Conservation (phyloP, 2,797 vertebrate species). For the Karalla daura region DNA sequence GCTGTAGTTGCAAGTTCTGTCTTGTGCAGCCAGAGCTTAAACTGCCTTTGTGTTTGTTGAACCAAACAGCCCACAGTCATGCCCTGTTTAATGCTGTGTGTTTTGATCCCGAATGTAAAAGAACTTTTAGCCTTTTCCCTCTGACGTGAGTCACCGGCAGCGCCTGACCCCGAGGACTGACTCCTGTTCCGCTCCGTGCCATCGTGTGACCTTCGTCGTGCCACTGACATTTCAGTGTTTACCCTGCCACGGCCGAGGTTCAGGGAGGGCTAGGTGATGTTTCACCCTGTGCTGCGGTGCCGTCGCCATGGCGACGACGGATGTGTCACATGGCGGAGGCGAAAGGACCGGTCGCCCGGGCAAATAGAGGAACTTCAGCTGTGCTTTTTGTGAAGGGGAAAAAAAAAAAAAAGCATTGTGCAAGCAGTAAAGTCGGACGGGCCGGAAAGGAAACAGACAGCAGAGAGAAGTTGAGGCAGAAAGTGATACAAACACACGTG, state of each 20-base stretch:
- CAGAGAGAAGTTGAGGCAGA: conserved; percentile 25
- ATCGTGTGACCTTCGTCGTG: conserved; percentile 39
- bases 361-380: conserved; percentile 54
- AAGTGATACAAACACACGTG: not conserved
- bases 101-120: conserved; percentile 46
- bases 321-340: conserved; percentile 31
- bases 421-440: conserved; percentile 39
- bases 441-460: conserved; percentile 22
- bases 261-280: conserved; percentile 33
- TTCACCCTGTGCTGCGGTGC: conserved; percentile 21
- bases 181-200: conserved; percentile 12
- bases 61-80: not conserved
- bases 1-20: not conserved
- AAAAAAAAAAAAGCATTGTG: conserved; percentile 54
- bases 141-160: conserved; percentile 8
- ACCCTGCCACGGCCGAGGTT: conserved; percentile 42
- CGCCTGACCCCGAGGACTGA: conserved; percentile 20
- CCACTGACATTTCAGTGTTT: conserved; percentile 60
- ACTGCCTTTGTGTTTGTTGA: not conserved
- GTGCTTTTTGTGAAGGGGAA: conserved; percentile 14
- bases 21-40: not conserved
- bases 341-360: not conserved
- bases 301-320: conserved; percentile 37
- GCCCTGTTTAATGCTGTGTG: conserved; percentile 7
- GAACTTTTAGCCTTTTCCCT: conserved; percentile 50